Percentiles rank a stretch among this genome's conserved stretches.
Conservation (phyloP, 1,140 invertebrate species). For the Drosophila leontia region DNA sequence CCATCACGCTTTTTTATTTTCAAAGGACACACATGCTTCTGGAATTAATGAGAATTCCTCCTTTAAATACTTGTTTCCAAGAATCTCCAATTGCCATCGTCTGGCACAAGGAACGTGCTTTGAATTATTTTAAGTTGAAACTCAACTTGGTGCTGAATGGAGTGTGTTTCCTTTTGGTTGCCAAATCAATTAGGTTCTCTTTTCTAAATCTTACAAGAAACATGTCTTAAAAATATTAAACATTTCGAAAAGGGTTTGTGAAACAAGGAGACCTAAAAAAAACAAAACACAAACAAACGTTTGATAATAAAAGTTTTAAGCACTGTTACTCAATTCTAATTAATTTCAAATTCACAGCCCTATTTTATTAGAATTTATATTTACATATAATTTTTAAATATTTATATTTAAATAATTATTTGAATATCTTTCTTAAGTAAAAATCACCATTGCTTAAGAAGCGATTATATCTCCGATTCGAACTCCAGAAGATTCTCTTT, state of each 20-base stretch:
- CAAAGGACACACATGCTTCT: background rate
- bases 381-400: too few species aligned
- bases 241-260: background rate
- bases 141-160: background rate
- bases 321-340: background rate
- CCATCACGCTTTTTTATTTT: background rate
- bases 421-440: background rate
- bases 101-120: slow-evolving; percentile 2
- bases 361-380: too few species aligned
- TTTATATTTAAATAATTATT: background rate
- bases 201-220: background rate
- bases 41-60: slow-evolving; percentile 5
- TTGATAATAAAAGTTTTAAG: background rate
- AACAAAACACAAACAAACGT: too few species aligned
- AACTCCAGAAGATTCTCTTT: background rate
- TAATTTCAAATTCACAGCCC: background rate
- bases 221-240: background rate
- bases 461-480: background rate
- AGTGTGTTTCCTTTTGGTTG: background rate
- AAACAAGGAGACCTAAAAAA: too few species aligned
- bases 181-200: background rate
- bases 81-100: slow-evolving; percentile 9
- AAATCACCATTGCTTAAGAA: background rate
- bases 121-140: slow-evolving; percentile 3
- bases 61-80: slow-evolving; percentile 6